Percentiles rank a stretch among this genome's conserved stretches.
Evolutionary conservation across 2,888 invertebrate genomes (phyloP).

Genomic region (Candidula unifasciata): DNA sequence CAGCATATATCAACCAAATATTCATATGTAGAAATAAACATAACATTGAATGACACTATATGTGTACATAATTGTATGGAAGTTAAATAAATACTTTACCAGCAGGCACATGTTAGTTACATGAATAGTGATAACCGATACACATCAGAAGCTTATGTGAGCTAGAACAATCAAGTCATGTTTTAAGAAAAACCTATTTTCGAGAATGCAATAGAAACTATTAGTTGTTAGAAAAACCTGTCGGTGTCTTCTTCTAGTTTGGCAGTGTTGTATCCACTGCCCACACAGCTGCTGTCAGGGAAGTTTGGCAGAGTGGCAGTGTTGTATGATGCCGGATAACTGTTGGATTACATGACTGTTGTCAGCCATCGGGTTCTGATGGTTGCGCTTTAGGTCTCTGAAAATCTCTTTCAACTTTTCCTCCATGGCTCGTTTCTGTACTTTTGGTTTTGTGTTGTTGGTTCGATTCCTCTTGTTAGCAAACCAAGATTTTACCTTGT

Average conservation of each 20-base stretch:
- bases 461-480: constrained; percentile 74
- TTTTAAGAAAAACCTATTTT: background rate
- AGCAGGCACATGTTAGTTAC: too few species aligned
- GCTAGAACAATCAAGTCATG: background rate
- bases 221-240: background rate
- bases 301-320: constrained; percentile 29
- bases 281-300: background rate
- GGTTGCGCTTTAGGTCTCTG: constrained; percentile 63
- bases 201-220: background rate
- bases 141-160: background rate
- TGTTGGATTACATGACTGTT: constrained; percentile 71
- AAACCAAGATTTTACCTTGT: constrained; percentile 75
- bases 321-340: constrained; percentile 65
- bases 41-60: too few species aligned
- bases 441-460: constrained; percentile 73
- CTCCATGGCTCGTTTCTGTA: constrained; percentile 70
- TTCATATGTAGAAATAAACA: background rate
- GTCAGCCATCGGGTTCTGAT: constrained; percentile 56
- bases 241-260: background rate
- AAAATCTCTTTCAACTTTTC: constrained; percentile 67
- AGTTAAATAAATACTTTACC: too few species aligned
- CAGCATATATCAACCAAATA: background rate
- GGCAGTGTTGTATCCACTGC: constrained; percentile 51
- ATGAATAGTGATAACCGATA: background rate
- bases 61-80: too few species aligned